Percentiles rank a stretch among this genome's conserved stretches.
These are phyloP conservation scores for Trilocha varians DNA, from an alignment of 2,888 invertebrate species.

Conservation along the genomic window DNA sequence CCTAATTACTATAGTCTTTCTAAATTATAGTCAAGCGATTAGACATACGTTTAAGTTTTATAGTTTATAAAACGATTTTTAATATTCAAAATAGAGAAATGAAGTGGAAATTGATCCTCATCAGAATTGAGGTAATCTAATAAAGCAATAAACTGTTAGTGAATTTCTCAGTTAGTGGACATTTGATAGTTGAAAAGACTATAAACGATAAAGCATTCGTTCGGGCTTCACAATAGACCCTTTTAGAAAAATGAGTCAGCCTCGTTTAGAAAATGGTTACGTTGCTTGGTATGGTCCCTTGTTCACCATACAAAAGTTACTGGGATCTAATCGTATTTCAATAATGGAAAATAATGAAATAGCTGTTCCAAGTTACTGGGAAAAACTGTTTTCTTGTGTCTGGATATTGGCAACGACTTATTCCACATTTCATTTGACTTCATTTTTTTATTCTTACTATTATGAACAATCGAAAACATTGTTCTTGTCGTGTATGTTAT, in stretches of 20 bases:
- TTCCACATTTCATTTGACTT: slow-evolving; percentile 14
- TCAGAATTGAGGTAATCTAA: no score
- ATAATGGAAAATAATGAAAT: slow-evolving; percentile 18
- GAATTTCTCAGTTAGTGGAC: no score
- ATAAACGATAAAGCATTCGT: no score
- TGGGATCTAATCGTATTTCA: slow-evolving; percentile 20
- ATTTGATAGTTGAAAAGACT: no score
- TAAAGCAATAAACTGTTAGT: no score
- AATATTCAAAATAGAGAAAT: background rate
- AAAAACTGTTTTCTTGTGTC: slow-evolving; percentile 20
- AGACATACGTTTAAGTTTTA: background rate
- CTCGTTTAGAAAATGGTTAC: slow-evolving; percentile 12
- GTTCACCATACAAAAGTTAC: slow-evolving; percentile 19
- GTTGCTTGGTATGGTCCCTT: no score
- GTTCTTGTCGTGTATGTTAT: slow-evolving; percentile 9
- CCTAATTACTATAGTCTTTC: background rate
- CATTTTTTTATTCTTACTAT: slow-evolving; percentile 15
- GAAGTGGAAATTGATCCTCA: no score
- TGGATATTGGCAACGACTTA: slow-evolving; percentile 15
- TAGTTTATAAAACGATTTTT: background rate
- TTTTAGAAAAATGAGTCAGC: background rate
- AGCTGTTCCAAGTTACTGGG: slow-evolving; percentile 10
- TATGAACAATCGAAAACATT: slow-evolving; percentile 11
- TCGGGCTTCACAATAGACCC: no score
- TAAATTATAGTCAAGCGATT: background rate